Percentiles rank a stretch among this genome's conserved stretches.
These are phyloP conservation scores for Nomada flava DNA, from an alignment of 2,888 invertebrate species.

Conservation along the genomic window DNA sequence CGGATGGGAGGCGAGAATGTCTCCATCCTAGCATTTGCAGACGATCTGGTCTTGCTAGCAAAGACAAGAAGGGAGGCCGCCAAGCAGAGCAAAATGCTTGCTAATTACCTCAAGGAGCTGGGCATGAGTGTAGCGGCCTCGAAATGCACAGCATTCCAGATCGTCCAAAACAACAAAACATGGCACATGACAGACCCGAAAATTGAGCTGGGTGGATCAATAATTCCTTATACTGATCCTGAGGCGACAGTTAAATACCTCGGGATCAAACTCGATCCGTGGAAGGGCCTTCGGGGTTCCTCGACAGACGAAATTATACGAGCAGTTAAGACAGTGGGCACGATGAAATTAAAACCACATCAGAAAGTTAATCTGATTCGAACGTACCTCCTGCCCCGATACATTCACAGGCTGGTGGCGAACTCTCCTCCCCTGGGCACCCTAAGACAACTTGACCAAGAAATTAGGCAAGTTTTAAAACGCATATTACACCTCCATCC, in stretches of 20 bases:
- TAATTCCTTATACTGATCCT: too few species aligned
- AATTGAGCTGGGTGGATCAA: not conserved
- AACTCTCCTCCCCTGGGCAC: not conserved
- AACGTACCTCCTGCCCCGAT: not conserved
- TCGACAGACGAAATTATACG: too few species aligned
- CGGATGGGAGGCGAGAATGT: too few species aligned
- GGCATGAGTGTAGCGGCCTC: not conserved
- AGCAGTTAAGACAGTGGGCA: accelerated
- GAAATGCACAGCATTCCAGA: conserved; percentile 46
- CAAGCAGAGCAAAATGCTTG: not conserved
- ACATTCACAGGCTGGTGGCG: not conserved
- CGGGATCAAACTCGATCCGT: too few species aligned
- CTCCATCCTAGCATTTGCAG: too few species aligned
- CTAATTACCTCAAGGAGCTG: accelerated
- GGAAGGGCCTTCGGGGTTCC: too few species aligned
- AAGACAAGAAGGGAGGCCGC: conserved; percentile 3
- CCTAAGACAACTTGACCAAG: not conserved
- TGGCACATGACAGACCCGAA: conserved; percentile 40
- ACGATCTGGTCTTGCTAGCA: conserved; percentile 13
- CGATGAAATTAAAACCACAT: too few species aligned
- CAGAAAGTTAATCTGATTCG: not conserved
- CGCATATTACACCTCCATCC: not conserved
- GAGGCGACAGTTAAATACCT: not conserved
- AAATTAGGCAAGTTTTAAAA: not conserved
- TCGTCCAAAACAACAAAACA: not conserved